Conservation (phyloP, 2,888 invertebrate genomes). For the Chaitophorus viminalis region DNA sequence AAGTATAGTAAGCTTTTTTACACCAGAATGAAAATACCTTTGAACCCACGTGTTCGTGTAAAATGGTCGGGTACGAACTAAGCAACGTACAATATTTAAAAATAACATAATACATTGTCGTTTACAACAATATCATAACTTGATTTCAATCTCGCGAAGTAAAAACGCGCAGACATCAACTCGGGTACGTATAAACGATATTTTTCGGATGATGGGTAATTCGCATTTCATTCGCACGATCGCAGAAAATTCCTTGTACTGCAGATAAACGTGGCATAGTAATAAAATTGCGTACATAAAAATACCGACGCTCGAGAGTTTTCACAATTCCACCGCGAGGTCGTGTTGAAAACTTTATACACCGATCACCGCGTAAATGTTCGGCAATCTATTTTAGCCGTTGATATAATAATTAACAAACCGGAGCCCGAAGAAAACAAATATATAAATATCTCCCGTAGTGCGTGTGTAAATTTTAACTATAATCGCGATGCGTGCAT, state of each 20-base stretch:
- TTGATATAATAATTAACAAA: neutral
- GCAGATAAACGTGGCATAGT: neutral
- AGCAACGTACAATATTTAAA: too few relatives aligned
- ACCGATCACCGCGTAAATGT: neutral
- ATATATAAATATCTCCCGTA: conserved; percentile 17
- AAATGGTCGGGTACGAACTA: too few relatives aligned
- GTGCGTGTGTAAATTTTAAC: neutral
- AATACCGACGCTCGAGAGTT: conserved; percentile 14
- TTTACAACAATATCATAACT: too few relatives aligned
- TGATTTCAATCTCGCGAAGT: too few relatives aligned
- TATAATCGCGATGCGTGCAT: neutral
- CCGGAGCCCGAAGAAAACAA: neutral
- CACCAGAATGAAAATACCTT: too few relatives aligned
- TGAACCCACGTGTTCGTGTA: too few relatives aligned
- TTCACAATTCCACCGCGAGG: neutral
- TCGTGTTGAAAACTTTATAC: conserved; percentile 3
- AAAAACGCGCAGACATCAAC: too few relatives aligned
- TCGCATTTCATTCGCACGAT: neutral
- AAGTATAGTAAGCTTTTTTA: neutral
- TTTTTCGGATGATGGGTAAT: neutral
- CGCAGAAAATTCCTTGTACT: neutral
- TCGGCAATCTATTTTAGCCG: neutral
- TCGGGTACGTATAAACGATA: neutral
- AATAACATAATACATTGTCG: too few relatives aligned
- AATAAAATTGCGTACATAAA: neutral